Percentiles rank a stretch among this genome's conserved stretches.
phyloP scores from a whole-genome alignment of 2,888 invertebrate species.

The Epistrophe eligans region DNA sequence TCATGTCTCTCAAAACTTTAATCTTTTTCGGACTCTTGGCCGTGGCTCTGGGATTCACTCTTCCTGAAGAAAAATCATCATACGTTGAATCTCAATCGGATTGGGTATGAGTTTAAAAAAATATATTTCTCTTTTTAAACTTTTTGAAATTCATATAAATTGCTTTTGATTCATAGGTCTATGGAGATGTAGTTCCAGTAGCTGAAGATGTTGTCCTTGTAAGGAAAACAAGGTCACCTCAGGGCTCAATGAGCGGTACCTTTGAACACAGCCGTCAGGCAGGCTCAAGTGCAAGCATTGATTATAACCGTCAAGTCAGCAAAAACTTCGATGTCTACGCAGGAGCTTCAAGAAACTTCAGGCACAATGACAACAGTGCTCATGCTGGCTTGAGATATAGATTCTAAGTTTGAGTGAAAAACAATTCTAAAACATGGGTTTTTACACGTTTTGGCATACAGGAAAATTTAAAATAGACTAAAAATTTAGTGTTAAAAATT shows the following conservation, averaged over 20 bases:
- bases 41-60: constrained; percentile 35
- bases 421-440: too few species aligned
- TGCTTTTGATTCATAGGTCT: background rate
- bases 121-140: background rate
- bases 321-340: constrained; percentile 47
- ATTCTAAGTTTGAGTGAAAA: constrained; percentile 11
- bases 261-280: constrained; percentile 14
- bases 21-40: constrained; percentile 31
- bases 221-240: constrained; percentile 32
- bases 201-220: constrained; percentile 31
- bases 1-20: constrained; percentile 27
- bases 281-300: constrained; percentile 22
- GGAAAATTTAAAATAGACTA: too few species aligned
- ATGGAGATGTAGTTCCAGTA: constrained; percentile 13
- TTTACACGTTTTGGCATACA: too few species aligned
- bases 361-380: constrained; percentile 50
- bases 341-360: constrained; percentile 42
- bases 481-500: too few species aligned
- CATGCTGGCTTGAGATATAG: constrained; percentile 48
- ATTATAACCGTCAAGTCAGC: constrained; percentile 37
- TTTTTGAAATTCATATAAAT: background rate
- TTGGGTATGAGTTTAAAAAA: constrained; percentile 16
- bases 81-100: background rate
- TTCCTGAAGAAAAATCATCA: constrained; percentile 20
- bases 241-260: background rate